These are phyloP conservation scores for Clytia hemisphaerica DNA, from an alignment of 30 jellyfish, hydroid and myxozoan genomes.

Conservation along the genomic window DNA sequence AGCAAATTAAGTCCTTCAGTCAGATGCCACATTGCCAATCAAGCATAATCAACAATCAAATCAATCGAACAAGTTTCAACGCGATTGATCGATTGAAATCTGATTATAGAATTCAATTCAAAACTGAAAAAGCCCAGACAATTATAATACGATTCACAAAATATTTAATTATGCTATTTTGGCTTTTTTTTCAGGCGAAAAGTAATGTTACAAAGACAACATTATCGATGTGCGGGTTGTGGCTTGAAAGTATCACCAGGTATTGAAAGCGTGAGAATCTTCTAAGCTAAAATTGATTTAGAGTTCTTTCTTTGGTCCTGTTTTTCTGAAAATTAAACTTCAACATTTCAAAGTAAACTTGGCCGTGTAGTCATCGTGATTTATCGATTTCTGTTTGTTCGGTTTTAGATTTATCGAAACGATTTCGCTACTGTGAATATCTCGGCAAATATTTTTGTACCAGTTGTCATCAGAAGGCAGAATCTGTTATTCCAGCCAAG, in stretches of 20 bases:
- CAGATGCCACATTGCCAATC: no score
- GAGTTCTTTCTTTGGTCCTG: no score
- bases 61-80: no score
- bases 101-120: no score
- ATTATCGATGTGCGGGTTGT: slow-evolving; percentile 96
- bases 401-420: slow-evolving; percentile 68
- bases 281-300: no score
- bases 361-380: background rate
- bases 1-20: no score
- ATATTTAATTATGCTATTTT: background rate
- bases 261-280: no score
- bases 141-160: background rate
- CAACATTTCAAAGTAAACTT: no score
- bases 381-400: background rate
- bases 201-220: slow-evolving; percentile 69
- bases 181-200: slow-evolving; percentile 44
- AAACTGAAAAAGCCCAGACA: no score
- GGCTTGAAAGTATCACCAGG: slow-evolving; percentile 84
- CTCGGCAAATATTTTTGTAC: slow-evolving; percentile 92
- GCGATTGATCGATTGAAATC: no score
- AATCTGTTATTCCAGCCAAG: slow-evolving; percentile 62
- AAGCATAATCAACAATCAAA: no score
- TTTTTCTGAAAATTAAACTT: no score
- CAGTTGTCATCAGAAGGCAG: slow-evolving; percentile 89
- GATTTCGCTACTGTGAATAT: slow-evolving; percentile 89